Percentiles rank a stretch among this genome's conserved stretches.
Evolutionary conservation across 2,113 vertebrate species (phyloP).

Genomic region (Lota lota): DNA sequence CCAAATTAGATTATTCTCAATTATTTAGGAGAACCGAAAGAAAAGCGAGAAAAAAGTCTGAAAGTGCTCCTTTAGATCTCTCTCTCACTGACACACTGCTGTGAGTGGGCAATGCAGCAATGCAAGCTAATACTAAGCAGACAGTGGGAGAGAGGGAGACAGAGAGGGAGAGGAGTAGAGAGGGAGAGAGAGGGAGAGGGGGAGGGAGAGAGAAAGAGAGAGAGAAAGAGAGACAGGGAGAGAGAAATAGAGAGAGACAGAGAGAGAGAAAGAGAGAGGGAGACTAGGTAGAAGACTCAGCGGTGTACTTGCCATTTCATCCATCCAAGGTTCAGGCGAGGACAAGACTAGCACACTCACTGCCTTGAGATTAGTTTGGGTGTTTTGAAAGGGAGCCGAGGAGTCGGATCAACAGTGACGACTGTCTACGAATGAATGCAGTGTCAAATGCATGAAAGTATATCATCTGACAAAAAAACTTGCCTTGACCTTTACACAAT

Average conservation of each 20-base stretch:
- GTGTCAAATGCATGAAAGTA: no score
- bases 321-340: slow-evolving; percentile 61
- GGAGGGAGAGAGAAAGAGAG: slow-evolving; percentile 14
- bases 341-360: slow-evolving; percentile 51
- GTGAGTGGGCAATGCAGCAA: slow-evolving; percentile 54
- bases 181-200: background rate
- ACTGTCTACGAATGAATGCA: background rate
- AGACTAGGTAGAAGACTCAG: slow-evolving; percentile 41
- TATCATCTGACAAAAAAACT: no score
- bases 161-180: slow-evolving; percentile 18
- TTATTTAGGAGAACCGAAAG: slow-evolving; percentile 28
- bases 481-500: no score
- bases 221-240: slow-evolving; percentile 8
- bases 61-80: slow-evolving; percentile 45
- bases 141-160: slow-evolving; percentile 20
- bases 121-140: slow-evolving; percentile 47
- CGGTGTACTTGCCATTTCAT: slow-evolving; percentile 53
- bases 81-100: slow-evolving; percentile 57
- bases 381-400: slow-evolving; percentile 27
- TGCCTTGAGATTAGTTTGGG: slow-evolving; percentile 54
- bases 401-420: background rate
- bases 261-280: slow-evolving; percentile 2
- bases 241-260: slow-evolving; percentile 17
- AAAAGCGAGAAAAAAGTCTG: slow-evolving; percentile 10
- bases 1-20: slow-evolving; percentile 42